Conservation (phyloP, 2,797 vertebrate genomes). For the Halcyon smyrnensis region DNA sequence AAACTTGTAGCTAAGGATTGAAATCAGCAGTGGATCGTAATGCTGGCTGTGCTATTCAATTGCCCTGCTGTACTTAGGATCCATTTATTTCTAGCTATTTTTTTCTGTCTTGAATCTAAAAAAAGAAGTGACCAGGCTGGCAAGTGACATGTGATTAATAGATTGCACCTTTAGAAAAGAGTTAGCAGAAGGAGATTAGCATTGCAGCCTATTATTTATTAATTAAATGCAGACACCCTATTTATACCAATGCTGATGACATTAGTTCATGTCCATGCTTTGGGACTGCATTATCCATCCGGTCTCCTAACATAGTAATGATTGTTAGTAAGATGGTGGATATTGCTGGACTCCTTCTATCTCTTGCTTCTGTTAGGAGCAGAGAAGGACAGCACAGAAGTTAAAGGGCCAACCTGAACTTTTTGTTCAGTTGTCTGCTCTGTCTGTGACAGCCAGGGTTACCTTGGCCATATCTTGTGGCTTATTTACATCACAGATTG, state of each 20-base stretch:
- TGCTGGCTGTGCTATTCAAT: conserved; percentile 35
- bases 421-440: neutral
- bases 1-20: conserved; percentile 17
- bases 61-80: conserved; percentile 47
- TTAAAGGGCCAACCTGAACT: neutral
- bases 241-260: conserved; percentile 63
- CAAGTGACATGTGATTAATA: conserved; percentile 68
- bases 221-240: conserved; percentile 68
- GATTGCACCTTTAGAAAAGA: conserved; percentile 66
- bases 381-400: neutral
- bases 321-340: neutral
- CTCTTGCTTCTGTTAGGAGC: neutral
- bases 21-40: conserved; percentile 55
- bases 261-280: conserved; percentile 50
- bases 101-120: conserved; percentile 51
- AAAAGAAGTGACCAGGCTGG: conserved; percentile 60
- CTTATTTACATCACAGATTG: neutral
- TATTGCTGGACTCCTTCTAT: conserved; percentile 4
- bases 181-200: conserved; percentile 63
- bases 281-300: conserved; percentile 39
- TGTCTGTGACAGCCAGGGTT: neutral
- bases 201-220: conserved; percentile 71
- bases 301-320: neutral
- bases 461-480: neutral
- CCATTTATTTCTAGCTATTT: conserved; percentile 46